Evolutionary conservation across 1,140 invertebrate species (phyloP), one percentile per base, ranked within the genome.

Genomic region (Drosophila carrolli): DNA sequence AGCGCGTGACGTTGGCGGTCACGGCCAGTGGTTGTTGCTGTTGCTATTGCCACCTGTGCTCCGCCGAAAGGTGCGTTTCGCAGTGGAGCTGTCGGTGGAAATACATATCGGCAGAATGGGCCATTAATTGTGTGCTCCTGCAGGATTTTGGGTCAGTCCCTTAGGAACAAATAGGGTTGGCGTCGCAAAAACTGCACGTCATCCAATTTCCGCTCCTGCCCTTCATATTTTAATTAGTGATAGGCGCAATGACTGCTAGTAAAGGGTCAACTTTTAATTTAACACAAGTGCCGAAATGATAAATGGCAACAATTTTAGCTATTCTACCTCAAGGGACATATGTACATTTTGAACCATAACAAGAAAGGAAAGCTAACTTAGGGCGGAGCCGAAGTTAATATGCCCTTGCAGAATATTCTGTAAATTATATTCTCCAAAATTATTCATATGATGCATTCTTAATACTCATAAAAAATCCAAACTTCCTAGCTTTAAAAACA

Each of bases 131-230:
- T 71, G 50, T 13, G 63, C 43, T 78, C 59, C 71, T 51, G 37
- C n/a, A 76, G 51, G 61, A 76, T 62, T 66, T 56, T 4, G 23
- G 13, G 14, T 13, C 4, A 19, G 16, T 23, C 56, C 14, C 16
- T 5, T 13, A n/a, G 27, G n/a, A 38, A 37, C 43, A 16, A 71
- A 41, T 23, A 47, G 27, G 16, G 46, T 38, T 68, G 61, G 65
- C 46, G 14, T 71, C 40, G 32, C 41, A 8, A 44, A 81, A 73
- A 70, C 50, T 51, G 53, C 70, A 71, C 59, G 83, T 73, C 60
- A 70, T 88, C 43, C 73, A 89, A 89, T 89, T 84, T 90, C 85
- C 85, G 84, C 47, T 81, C 38, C 16, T n/a, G 37, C 37, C 38
- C 50, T 40, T 4, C 37, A 59, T 68, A 88, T 84, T 80, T 89